A percentile compares a stretch with the other conserved stretches of the same genome.
These are phyloP conservation scores for Amblyraja radiata DNA, from an alignment of 2,797 vertebrate genomes.

Conservation along the genomic window DNA sequence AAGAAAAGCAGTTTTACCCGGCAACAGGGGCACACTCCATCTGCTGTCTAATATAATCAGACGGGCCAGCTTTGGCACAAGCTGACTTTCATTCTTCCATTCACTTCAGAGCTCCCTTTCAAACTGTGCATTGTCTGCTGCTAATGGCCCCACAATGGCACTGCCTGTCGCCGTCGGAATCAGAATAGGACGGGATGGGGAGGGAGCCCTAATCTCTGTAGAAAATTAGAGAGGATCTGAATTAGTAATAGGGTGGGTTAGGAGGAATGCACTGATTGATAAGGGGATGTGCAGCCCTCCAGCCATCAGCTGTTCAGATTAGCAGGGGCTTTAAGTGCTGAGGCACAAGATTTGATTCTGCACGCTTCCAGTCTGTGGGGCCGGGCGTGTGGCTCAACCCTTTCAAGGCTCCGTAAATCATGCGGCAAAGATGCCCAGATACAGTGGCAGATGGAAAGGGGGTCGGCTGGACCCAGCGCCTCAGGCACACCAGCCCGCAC, in stretches of 20 bases:
- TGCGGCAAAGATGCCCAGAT: constrained; percentile 48
- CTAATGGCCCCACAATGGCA: constrained; percentile 63
- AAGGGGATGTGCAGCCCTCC: constrained; percentile 49
- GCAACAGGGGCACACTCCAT: constrained; percentile 71
- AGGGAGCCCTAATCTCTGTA: constrained; percentile 52
- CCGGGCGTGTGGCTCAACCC: constrained; percentile 53
- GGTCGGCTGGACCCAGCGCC: constrained; percentile 46
- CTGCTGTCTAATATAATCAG: constrained; percentile 62
- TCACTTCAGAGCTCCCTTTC: constrained; percentile 57
- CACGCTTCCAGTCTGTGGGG: constrained; percentile 39
- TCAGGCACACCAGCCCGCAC: constrained; percentile 38
- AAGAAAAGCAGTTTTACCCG: constrained; percentile 60
- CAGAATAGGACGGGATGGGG: constrained; percentile 46
- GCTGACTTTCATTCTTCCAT: constrained; percentile 58
- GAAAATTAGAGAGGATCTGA: constrained; percentile 55
- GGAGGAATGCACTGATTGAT: constrained; percentile 49
- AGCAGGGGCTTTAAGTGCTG: constrained; percentile 51
- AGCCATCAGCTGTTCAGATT: constrained; percentile 55
- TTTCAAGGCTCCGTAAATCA: constrained; percentile 53
- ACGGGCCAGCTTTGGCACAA: constrained; percentile 58
- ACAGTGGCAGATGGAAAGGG: constrained; percentile 58
- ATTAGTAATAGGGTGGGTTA: constrained; percentile 52
- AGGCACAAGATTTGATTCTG: constrained; percentile 57
- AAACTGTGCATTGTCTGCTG: constrained; percentile 58
- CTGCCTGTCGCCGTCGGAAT: constrained; percentile 63